These are phyloP conservation scores for Paramuricea clavata DNA, from an alignment of 92 coral and sea anemone genomes.

Conservation along the genomic window DNA sequence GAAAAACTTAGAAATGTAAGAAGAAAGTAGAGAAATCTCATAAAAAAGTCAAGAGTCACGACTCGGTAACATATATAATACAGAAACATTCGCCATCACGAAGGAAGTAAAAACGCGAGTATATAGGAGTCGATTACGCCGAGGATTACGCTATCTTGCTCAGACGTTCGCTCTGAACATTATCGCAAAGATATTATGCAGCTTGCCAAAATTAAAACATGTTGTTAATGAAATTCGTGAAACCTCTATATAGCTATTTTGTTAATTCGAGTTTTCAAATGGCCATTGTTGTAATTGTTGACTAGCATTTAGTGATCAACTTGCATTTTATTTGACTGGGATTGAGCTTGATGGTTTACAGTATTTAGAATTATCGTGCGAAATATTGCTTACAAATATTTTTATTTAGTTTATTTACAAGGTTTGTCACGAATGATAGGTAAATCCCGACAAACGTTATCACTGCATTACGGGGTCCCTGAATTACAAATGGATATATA, in stretches of 20 bases:
- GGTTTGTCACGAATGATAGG: too few relatives aligned
- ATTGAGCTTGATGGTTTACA: too few relatives aligned
- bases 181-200: neutral
- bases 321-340: too few relatives aligned
- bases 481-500: too few relatives aligned
- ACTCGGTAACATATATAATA: neutral
- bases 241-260: neutral
- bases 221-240: neutral
- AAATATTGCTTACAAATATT: neutral
- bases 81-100: neutral
- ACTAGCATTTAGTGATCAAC: neutral
- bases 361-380: too few relatives aligned
- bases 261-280: neutral
- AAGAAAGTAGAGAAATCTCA: neutral
- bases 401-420: too few relatives aligned
- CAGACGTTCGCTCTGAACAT: neutral
- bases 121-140: too few relatives aligned
- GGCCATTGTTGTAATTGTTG: neutral
- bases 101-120: neutral
- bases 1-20: conserved; percentile 5
- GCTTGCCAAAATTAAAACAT: neutral
- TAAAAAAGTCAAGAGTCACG: neutral
- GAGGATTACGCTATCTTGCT: neutral
- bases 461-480: too few relatives aligned
- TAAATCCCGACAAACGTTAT: too few relatives aligned